These are phyloP conservation scores for Hypselothyrea guttata DNA, from an alignment of 2,888 invertebrate genomes.

Conservation along the genomic window DNA sequence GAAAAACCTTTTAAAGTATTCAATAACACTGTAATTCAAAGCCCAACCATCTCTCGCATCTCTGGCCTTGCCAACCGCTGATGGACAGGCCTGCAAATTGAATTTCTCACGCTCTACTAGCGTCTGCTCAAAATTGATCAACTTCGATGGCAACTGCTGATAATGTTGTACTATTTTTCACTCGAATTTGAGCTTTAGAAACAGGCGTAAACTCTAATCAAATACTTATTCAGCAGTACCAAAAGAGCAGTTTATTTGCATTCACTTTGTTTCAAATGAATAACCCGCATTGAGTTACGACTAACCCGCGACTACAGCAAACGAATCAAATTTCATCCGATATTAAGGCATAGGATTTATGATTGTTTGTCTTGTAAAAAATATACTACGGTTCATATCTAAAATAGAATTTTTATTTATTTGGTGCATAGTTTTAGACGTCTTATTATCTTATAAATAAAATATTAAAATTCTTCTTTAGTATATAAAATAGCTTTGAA, in stretches of 20 bases:
- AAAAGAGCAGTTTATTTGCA: conserved; percentile 12
- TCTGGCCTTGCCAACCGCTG: conserved; percentile 22
- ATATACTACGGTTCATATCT: too few relatives aligned
- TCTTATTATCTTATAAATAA: too few relatives aligned
- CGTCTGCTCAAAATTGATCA: conserved; percentile 3
- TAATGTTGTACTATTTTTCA: conserved; percentile 28
- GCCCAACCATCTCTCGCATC: too few relatives aligned
- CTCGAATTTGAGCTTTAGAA: conserved; percentile 18
- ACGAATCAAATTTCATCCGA: conserved; percentile 35
- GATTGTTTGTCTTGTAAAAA: too few relatives aligned
- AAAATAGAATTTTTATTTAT: neutral
- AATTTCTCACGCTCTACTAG: conserved; percentile 59
- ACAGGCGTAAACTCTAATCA: conserved; percentile 9
- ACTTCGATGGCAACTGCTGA: conserved; percentile 16
- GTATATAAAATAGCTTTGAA: too few relatives aligned
- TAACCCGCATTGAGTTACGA: conserved; percentile 40
- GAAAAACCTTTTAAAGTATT: conserved; percentile 74
- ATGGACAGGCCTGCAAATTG: conserved; percentile 64
- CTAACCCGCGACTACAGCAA: conserved; percentile 26
- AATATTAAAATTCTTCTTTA: too few relatives aligned
- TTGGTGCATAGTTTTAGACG: too few relatives aligned
- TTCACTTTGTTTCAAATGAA: neutral
- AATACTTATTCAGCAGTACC: neutral
- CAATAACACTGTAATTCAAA: conserved; percentile 68
- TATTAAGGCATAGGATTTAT: too few relatives aligned